Percentiles rank a stretch among this genome's conserved stretches.
Conservation (phyloP, 2,888 invertebrate species). For the Himalopsyche anomala region DNA sequence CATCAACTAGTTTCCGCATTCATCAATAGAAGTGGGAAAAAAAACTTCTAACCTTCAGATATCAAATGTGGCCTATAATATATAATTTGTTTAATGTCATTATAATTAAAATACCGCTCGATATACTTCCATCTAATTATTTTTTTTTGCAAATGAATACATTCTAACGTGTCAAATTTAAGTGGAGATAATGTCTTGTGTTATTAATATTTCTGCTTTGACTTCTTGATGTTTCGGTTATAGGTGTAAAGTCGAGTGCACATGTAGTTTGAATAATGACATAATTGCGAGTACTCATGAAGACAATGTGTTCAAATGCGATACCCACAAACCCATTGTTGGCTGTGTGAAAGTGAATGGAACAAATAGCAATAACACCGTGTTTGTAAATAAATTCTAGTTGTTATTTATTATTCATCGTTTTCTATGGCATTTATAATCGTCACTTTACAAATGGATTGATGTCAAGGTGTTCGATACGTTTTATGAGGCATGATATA, state of each 20-base stretch:
- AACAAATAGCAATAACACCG: constrained; percentile 37
- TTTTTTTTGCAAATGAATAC: too few species aligned
- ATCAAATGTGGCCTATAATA: too few species aligned
- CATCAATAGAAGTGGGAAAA: too few species aligned
- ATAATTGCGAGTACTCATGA: not conserved
- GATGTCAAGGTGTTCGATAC: constrained; percentile 52
- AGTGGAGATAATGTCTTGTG: not conserved
- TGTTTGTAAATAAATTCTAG: constrained; percentile 42
- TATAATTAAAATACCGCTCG: too few species aligned
- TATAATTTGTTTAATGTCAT: too few species aligned
- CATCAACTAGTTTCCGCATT: too few species aligned
- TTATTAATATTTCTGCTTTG: not conserved
- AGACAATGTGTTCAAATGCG: constrained; percentile 9
- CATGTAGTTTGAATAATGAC: not conserved
- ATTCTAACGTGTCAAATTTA: too few species aligned
- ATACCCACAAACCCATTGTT: not conserved
- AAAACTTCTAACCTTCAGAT: too few species aligned
- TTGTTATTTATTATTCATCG: constrained; percentile 46
- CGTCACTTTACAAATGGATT: constrained; percentile 49
- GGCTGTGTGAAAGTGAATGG: constrained; percentile 49
- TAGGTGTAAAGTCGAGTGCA: constrained; percentile 22
- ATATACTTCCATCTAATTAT: too few species aligned
- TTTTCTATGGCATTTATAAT: constrained; percentile 55
- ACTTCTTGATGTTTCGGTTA: constrained; percentile 10
- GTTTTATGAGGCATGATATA: not conserved